Percentiles rank a stretch among this genome's conserved stretches.
These are phyloP conservation scores for Lasioglossum malachurum DNA, from an alignment of 2,888 invertebrate genomes.

Conservation along the genomic window DNA sequence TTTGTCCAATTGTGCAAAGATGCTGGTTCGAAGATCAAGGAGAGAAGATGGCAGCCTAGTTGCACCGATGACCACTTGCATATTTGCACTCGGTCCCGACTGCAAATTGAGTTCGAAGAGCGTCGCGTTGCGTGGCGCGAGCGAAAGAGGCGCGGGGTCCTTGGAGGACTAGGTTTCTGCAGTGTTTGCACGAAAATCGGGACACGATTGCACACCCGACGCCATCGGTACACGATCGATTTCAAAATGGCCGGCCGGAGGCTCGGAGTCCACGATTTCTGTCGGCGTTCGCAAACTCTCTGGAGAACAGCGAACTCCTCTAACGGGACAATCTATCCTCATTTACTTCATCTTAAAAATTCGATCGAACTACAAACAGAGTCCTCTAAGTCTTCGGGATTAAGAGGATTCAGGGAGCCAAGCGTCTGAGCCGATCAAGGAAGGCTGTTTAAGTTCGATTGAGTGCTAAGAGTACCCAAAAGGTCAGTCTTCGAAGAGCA, in stretches of 20 bases:
- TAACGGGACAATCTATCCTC: neutral
- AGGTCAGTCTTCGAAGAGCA: neutral
- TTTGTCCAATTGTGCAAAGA: neutral
- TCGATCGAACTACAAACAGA: neutral
- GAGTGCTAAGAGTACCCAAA: neutral
- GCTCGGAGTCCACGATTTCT: neutral
- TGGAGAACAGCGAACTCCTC: neutral
- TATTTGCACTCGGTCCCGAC: constrained; percentile 46
- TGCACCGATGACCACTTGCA: constrained; percentile 37
- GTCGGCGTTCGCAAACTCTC: neutral
- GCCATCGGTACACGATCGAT: neutral
- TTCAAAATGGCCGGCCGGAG: neutral
- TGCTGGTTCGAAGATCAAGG: constrained; percentile 27
- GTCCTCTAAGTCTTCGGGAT: neutral
- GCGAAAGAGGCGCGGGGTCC: constrained; percentile 2
- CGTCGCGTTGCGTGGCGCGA: neutral
- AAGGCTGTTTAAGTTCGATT: neutral
- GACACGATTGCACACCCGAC: neutral
- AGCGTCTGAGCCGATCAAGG: neutral
- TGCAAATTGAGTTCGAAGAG: constrained; percentile 48
- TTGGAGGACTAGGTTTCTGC: neutral
- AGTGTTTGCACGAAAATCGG: constrained; percentile 7
- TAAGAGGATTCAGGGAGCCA: neutral
- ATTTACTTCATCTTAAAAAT: neutral
- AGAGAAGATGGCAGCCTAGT: constrained; percentile 27